A percentile compares a stretch with the other conserved stretches of the same genome.
These are phyloP conservation scores for Gonatopus flavifemur DNA, from an alignment of 1,140 invertebrate species.

Conservation along the genomic window DNA sequence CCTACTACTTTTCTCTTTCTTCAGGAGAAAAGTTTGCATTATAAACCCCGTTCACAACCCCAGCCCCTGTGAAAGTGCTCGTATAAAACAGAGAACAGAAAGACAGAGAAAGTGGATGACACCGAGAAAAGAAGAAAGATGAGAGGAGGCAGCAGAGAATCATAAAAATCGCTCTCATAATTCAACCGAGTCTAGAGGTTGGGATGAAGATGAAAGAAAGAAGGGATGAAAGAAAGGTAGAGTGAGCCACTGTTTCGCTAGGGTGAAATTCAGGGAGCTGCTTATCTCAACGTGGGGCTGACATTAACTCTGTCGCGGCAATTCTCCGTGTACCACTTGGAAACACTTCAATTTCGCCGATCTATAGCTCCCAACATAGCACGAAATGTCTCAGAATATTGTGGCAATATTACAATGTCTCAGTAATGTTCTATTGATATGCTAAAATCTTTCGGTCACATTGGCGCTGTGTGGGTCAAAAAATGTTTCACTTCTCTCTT, in stretches of 20 bases:
- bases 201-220: slow-evolving; percentile 2
- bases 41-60: slow-evolving; percentile 22
- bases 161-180: slow-evolving; percentile 59
- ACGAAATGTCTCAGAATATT: no score
- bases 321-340: slow-evolving; percentile 49
- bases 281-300: slow-evolving; percentile 55
- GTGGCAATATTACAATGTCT: no score
- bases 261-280: slow-evolving; percentile 36
- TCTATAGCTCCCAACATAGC: no score
- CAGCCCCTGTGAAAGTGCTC: slow-evolving; percentile 36
- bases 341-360: slow-evolving; percentile 19
- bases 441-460: no score
- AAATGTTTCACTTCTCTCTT: no score
- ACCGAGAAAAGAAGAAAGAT: slow-evolving; percentile 15
- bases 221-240: not conserved
- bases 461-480: no score
- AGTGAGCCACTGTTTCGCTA: not conserved
- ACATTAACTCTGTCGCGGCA: slow-evolving; percentile 53
- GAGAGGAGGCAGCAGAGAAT: slow-evolving; percentile 46
- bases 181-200: slow-evolving; percentile 41
- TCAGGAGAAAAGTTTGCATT: slow-evolving; percentile 34
- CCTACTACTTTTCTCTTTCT: slow-evolving; percentile 19
- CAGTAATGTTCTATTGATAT: no score
- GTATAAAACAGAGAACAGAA: slow-evolving; percentile 31
- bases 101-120: slow-evolving; percentile 26